Evolutionary conservation across 1,140 invertebrate species (phyloP).

Genomic region (Ceratosolen solmsi): DNA sequence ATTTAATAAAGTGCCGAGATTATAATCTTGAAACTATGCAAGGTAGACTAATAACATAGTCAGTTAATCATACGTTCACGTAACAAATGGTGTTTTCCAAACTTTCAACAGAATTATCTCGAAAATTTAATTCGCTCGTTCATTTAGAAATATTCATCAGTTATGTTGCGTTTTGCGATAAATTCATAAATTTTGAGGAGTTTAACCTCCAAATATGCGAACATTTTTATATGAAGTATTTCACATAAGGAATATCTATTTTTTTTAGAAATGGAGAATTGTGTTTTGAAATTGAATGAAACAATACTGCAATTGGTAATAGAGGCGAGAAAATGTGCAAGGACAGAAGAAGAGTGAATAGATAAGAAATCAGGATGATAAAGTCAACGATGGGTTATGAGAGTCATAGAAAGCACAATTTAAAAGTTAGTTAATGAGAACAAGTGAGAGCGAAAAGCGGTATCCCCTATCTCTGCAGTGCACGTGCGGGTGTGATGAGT

Average conservation of each 20-base stretch:
- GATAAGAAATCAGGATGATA: conserved; percentile 48
- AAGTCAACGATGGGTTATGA: conserved; percentile 33
- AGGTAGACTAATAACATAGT: too few relatives aligned
- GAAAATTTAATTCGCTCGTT: too few relatives aligned
- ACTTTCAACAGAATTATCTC: too few relatives aligned
- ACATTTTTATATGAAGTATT: background rate
- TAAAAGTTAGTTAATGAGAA: conserved; percentile 50
- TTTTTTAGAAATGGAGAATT: too few relatives aligned
- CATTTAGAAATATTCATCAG: too few relatives aligned
- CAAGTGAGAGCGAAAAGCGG: background rate
- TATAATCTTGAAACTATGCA: too few relatives aligned
- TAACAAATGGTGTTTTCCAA: too few relatives aligned
- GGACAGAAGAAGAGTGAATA: conserved; percentile 43
- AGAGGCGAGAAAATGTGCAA: background rate
- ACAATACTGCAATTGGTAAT: background rate
- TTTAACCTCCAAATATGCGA: too few relatives aligned
- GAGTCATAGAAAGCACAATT: conserved; percentile 48
- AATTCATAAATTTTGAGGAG: too few relatives aligned
- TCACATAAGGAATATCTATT: background rate
- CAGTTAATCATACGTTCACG: too few relatives aligned
- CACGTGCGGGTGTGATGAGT: conserved; percentile 54
- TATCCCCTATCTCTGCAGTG: conserved; percentile 17
- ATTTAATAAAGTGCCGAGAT: too few relatives aligned
- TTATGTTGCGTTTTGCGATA: too few relatives aligned
- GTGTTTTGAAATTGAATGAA: background rate